phyloP scores from a whole-genome alignment of 1,140 invertebrate species.

The Sarcophaga peregrina region DNA sequence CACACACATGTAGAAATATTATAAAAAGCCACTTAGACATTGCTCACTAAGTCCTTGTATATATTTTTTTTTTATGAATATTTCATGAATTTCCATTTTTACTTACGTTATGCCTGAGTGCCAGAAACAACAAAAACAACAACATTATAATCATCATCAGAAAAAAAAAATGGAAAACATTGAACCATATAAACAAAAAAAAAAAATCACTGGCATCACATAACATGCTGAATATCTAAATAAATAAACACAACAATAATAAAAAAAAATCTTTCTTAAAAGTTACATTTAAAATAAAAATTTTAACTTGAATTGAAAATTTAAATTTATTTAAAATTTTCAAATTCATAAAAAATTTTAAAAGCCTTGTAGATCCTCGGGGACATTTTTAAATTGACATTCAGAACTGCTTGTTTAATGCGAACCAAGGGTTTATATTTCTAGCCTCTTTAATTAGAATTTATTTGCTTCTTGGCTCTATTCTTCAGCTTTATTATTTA shows the following conservation, averaged over 20 bases:
- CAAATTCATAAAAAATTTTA: too few relatives aligned
- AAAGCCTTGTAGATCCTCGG: too few relatives aligned
- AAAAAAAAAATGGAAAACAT: background rate
- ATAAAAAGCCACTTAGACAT: conserved; percentile 24
- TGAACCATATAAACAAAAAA: background rate
- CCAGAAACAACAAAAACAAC: background rate
- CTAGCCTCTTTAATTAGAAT: too few relatives aligned
- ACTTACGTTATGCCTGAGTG: conserved; percentile 13
- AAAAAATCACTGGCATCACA: conserved; percentile 14
- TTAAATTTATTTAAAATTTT: background rate
- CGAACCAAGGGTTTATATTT: too few relatives aligned
- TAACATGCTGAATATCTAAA: background rate
- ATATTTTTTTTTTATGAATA: background rate
- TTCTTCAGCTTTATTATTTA: too few relatives aligned
- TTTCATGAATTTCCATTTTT: conserved; percentile 27
- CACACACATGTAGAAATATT: background rate
- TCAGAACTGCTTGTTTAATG: too few relatives aligned
- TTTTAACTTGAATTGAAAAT: background rate
- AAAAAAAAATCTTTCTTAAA: background rate
- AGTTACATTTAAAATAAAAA: background rate
- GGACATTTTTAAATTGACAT: too few relatives aligned
- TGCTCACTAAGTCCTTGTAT: conserved; percentile 26
- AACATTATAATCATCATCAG: background rate
- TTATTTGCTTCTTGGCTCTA: too few relatives aligned
- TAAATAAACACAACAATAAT: too few relatives aligned